Base-by-base conservation (phyloP, 2,113 vertebrate genomes). In the Bufo gargarizans region DNA sequence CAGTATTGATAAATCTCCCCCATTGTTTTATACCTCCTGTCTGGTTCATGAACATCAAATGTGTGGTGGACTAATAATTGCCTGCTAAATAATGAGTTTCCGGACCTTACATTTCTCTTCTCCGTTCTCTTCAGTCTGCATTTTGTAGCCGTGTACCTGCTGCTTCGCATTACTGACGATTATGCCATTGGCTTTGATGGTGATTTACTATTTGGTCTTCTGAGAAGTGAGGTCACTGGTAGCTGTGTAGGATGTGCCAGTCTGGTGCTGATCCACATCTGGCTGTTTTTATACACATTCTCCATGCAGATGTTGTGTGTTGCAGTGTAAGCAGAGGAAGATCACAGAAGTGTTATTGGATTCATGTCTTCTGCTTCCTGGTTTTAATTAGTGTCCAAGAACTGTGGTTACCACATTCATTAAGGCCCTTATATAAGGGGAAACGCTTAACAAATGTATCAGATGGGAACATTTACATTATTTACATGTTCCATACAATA, bases 201-300 rank as follows among this genome's bases (percentile, higher is more conserved):
- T 55, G 55, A 84, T 71, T 69, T 84, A 71, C 45, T 16, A 53
- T 69, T 33, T 71, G 82, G 19, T 84, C 12, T 84, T 84, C 63
- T 53, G 63, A 71, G 82, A 84, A 84, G 63, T 84, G 82, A 84
- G 82, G 63, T 84, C 67, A 85, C 69, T 74, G 55, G 69, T 76
- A 86, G 84, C 56, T 59, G 58, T 49, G 72, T 86, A 77, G 56
- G 71, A 63, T 63, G 33, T 65, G 77, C 72, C 22, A n/a, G 72
- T 77, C 71, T 77, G 56, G 55, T 76, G 53, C 84, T 86, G 72
- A 71, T 77, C 84, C 84, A 86, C 72, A 86, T 84, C 82, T 84
- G 82, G 20, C 63, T 33, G 82, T n/a, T 53, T 81, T 53, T 69
- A 83, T 43, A 84, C 63, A 71, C 63, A 71, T 86, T 77, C 43